These are phyloP conservation scores for Synanthedon andrenaeformis DNA, from an alignment of 2,888 invertebrate genomes.

Conservation along the genomic window DNA sequence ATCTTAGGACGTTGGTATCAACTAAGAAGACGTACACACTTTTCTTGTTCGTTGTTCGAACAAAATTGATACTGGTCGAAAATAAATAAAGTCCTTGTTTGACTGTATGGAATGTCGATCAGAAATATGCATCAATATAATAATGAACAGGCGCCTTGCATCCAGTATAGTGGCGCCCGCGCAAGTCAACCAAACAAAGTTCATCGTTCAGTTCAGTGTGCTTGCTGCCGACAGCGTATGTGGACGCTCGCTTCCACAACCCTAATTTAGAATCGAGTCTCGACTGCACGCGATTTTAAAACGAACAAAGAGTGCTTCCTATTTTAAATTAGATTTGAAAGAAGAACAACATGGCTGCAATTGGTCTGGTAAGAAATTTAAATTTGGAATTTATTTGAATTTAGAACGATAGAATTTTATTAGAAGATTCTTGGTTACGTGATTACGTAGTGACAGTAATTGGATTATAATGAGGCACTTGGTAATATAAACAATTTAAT, in stretches of 20 bases:
- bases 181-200: slow-evolving; percentile 25
- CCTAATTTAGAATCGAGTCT: slow-evolving; percentile 21
- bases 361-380: slow-evolving; percentile 39
- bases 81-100: slow-evolving; percentile 43
- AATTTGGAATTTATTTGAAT: not conserved
- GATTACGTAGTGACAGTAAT: slow-evolving; percentile 1
- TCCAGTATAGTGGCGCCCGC: slow-evolving; percentile 23
- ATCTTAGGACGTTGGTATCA: slow-evolving; percentile 1
- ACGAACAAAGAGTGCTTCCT: slow-evolving; percentile 46
- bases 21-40: not conserved
- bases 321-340: slow-evolving; percentile 48
- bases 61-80: slow-evolving; percentile 29
- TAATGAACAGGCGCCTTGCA: slow-evolving; percentile 28
- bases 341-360: slow-evolving; percentile 40
- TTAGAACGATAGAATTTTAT: not conserved
- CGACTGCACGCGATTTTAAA: slow-evolving; percentile 19
- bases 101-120: slow-evolving; percentile 44
- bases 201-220: slow-evolving; percentile 49
- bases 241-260: slow-evolving; percentile 26
- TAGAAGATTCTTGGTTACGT: slow-evolving; percentile 7
- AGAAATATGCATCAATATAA: slow-evolving; percentile 21
- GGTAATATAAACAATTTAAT: too few relatives aligned
- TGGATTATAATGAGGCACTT: not conserved
- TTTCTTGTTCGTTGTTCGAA: not conserved
- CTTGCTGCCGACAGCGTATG: slow-evolving; percentile 40